phyloP scores from a whole-genome alignment of 2,797 vertebrate genomes.

The Argyrosomus regius region DNA sequence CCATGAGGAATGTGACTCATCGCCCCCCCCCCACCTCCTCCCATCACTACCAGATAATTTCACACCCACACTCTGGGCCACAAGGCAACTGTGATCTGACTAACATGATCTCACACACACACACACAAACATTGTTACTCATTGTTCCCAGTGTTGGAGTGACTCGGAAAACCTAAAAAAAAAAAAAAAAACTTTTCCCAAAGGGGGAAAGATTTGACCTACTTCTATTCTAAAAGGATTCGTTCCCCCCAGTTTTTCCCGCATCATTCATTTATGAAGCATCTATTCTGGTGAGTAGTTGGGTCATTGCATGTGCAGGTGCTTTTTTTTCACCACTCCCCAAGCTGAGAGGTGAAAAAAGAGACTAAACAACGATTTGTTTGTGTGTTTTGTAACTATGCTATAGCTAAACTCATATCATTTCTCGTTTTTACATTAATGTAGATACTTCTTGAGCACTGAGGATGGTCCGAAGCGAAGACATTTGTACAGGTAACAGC shows the following conservation, averaged over 20 bases:
- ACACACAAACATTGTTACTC: constrained; percentile 12
- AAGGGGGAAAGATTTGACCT: neutral
- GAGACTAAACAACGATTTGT: neutral
- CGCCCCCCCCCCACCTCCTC: neutral
- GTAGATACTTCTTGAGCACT: constrained; percentile 97
- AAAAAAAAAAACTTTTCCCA: neutral
- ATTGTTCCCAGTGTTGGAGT: constrained; percentile 4
- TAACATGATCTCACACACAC: constrained; percentile 24
- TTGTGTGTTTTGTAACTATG: too few relatives aligned
- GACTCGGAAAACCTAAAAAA: neutral
- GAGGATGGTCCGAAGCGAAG: constrained; percentile 92
- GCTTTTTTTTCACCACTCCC: neutral
- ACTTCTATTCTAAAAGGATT: constrained; percentile 41
- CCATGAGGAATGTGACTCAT: constrained; percentile 50
- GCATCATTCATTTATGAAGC: constrained; percentile 56
- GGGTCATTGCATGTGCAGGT: constrained; percentile 3
- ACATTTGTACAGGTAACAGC: constrained; percentile 93
- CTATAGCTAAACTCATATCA: neutral
- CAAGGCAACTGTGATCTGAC: constrained; percentile 16
- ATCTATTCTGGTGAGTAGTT: constrained; percentile 21
- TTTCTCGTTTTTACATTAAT: neutral
- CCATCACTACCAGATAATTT: constrained; percentile 29
- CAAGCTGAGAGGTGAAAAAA: neutral
- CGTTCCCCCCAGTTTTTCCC: neutral
- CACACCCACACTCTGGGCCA: constrained; percentile 21